These are phyloP conservation scores for Urocyon cinereoargenteus DNA, from an alignment of 2,797 vertebrate species.

Conservation along the genomic window DNA sequence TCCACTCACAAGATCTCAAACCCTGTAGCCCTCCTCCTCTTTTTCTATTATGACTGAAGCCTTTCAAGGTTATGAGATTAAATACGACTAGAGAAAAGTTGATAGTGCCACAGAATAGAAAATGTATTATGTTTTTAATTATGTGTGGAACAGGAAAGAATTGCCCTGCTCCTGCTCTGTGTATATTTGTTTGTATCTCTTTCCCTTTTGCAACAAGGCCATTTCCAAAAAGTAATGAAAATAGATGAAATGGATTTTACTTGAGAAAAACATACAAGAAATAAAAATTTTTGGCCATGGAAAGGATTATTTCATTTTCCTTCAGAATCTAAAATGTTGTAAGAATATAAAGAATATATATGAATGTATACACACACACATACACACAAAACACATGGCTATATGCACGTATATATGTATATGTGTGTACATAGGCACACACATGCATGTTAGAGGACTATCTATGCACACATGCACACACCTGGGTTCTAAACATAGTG, in stretches of 20 bases:
- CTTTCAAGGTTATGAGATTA: constrained; percentile 66
- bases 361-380: background rate
- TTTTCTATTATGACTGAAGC: constrained; percentile 49
- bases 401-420: background rate
- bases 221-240: constrained; percentile 60
- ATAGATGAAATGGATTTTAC: constrained; percentile 49
- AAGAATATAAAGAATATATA: background rate
- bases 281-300: background rate
- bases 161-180: background rate
- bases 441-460: background rate
- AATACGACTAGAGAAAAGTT: constrained; percentile 43
- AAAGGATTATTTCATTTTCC: background rate
- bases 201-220: constrained; percentile 3
- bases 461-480: background rate
- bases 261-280: constrained; percentile 4
- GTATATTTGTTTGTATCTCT: constrained; percentile 49
- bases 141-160: constrained; percentile 40
- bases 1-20: background rate
- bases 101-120: constrained; percentile 35
- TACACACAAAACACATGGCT: background rate
- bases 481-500: background rate
- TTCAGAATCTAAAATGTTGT: constrained; percentile 15
- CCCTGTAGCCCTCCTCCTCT: background rate
- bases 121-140: constrained; percentile 69
- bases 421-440: background rate